phyloP scores from a whole-genome alignment of 2,113 vertebrate genomes.

The Acanthisitta chloris region DNA sequence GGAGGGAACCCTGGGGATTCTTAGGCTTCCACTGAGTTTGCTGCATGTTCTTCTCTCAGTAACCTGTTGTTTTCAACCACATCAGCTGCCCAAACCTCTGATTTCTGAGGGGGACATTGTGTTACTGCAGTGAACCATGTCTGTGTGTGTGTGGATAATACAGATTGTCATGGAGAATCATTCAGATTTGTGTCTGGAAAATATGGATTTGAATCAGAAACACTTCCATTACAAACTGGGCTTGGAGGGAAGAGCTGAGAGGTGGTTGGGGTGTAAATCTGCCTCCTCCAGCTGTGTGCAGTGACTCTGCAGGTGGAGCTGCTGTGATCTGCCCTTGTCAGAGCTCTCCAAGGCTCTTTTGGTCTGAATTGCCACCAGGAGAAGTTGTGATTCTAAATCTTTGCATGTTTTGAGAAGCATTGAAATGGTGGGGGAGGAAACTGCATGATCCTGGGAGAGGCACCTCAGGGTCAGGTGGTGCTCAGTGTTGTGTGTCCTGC shows the following conservation, averaged over 20 bases:
- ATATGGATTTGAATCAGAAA: neutral
- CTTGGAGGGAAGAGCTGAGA: neutral
- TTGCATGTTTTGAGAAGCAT: constrained; percentile 12
- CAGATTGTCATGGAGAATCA: neutral
- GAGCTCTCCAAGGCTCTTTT: neutral
- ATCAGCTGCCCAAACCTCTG: neutral
- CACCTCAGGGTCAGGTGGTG: accelerated
- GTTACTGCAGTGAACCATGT: neutral
- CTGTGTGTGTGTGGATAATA: neutral
- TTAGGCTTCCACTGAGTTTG: neutral
- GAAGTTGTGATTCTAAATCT: neutral
- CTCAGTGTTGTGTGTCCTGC: neutral
- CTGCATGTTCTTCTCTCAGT: constrained; percentile 4
- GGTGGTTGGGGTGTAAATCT: accelerated
- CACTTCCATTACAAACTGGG: neutral
- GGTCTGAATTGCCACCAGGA: neutral
- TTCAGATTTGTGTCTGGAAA: neutral
- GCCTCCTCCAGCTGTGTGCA: neutral
- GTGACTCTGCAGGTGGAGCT: neutral
- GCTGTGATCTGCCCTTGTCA: neutral
- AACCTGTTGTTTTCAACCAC: neutral
- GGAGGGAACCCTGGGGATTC: neutral
- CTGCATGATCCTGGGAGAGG: neutral
- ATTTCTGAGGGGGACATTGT: neutral
- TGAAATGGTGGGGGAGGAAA: accelerated